Conservation (phyloP, 2,113 vertebrate species). For the Bufo gargarizans region DNA sequence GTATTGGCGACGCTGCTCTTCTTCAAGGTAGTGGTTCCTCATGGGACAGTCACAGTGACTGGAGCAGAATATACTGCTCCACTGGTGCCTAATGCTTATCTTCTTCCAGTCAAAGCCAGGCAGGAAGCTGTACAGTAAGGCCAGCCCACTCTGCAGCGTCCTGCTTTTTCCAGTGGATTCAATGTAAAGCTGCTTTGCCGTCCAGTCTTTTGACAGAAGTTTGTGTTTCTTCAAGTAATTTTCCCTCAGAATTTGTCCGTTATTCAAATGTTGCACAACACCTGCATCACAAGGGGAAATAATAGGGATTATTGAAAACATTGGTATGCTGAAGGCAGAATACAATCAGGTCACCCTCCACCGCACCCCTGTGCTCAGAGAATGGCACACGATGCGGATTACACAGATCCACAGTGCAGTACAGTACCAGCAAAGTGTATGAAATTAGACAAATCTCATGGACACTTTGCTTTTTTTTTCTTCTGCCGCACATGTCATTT, state of each 20-base stretch:
- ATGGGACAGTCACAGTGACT: constrained; percentile 88
- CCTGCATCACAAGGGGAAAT: constrained; percentile 71
- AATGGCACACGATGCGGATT: no score
- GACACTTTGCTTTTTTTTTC: no score
- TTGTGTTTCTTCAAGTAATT: constrained; percentile 84
- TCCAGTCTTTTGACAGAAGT: constrained; percentile 81
- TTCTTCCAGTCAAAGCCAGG: constrained; percentile 90
- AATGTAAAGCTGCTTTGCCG: constrained; percentile 83
- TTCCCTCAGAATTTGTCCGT: constrained; percentile 84
- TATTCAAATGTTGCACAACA: constrained; percentile 90
- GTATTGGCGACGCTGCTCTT: constrained; percentile 92
- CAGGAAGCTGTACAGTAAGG: constrained; percentile 87
- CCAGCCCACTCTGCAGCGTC: constrained; percentile 91
- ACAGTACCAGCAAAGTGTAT: no score
- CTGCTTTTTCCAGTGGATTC: constrained; percentile 94
- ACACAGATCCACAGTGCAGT: no score
- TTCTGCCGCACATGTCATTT: no score
- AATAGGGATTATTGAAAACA: neutral
- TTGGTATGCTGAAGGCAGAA: neutral
- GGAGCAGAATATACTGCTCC: constrained; percentile 91
- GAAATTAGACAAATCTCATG: no score
- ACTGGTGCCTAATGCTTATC: constrained; percentile 85
- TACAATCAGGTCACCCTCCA: neutral
- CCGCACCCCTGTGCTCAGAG: neutral
- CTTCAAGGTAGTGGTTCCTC: constrained; percentile 87